Evolutionary conservation across 2,888 invertebrate genomes (phyloP), one percentile per base, ranked within the genome.

Genomic region (Cabera pusaria): DNA sequence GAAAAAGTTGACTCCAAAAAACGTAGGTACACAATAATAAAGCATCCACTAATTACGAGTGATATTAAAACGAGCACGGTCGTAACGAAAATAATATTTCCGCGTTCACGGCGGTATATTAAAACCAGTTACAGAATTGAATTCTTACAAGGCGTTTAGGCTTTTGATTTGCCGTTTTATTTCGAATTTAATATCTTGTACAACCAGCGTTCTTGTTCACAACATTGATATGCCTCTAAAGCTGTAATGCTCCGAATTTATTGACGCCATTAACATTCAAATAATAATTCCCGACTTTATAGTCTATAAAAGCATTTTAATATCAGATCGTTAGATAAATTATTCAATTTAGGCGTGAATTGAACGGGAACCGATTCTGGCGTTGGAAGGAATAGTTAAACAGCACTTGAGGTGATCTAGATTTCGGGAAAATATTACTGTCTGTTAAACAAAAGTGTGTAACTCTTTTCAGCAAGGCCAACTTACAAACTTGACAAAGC

Each of bases 211-310:
- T 38, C 40, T 24, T 43, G 41, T 41, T 36, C 35, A 42, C 41
- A 42, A 72, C 76, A 77, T 59, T 66, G 72, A 78, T 68, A 67
- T 67, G 65, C 64, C 19, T 31, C 22, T 59, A 49, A 57, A 54
- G 61, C 62, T 56, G 63, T 75, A 59, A 72, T 60, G 54, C 63
- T 59, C 59, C 25, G 54, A 64, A 84, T 85, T 85, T 84, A 85
- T 83, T 58, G 77, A 42, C 38, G 73, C 80, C 67, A 82, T 84
- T 76, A 83, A 81, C 83, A 78, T 73, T 79, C 68, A 75, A 79
- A 84, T 82, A 80, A 82, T 83, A 79, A 81, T 82, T 76, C 64
- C 62, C 56, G 64, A 71, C 69, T 82, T 85, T 83, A 84, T 80
- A 68, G 79, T 63, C 80, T 67, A 76, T 82, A 83, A 82, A 80